A percentile compares a stretch with the other conserved stretches of the same genome.
phyloP scores from a whole-genome alignment of 2,888 invertebrate genomes.

The Norana najaformis region DNA sequence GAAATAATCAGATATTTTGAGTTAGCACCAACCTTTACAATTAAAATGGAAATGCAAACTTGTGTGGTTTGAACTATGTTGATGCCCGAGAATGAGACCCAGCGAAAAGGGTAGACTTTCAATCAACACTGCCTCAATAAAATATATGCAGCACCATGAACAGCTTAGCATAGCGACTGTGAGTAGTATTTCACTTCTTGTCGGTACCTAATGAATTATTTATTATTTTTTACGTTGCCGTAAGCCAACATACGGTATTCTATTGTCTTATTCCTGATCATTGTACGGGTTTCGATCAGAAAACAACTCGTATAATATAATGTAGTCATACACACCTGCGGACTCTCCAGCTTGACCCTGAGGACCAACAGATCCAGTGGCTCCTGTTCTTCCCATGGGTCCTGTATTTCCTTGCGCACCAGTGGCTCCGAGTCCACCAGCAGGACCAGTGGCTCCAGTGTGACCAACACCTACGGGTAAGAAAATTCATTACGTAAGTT shows the following conservation, averaged over 20 bases:
- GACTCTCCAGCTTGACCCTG: neutral
- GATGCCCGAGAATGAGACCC: neutral
- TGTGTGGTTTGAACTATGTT: neutral
- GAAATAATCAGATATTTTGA: neutral
- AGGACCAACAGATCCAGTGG: neutral
- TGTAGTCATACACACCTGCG: neutral
- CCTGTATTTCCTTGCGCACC: neutral
- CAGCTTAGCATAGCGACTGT: neutral
- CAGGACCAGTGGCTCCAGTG: conserved; percentile 19
- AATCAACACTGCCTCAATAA: neutral
- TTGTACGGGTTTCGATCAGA: neutral
- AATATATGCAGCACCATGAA: neutral
- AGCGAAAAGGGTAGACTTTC: neutral
- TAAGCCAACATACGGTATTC: no score
- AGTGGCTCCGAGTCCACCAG: neutral
- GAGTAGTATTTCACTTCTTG: neutral
- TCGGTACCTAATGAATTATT: neutral
- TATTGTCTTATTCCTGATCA: neutral
- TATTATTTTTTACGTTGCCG: neutral
- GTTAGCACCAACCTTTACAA: neutral
- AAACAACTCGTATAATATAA: neutral
- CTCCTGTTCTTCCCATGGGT: conserved; percentile 21
- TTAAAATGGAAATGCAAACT: neutral
- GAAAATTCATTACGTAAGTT: neutral
- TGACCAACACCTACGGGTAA: neutral